Conservation (phyloP, 2,888 invertebrate genomes). For the Escarpia spicata region DNA sequence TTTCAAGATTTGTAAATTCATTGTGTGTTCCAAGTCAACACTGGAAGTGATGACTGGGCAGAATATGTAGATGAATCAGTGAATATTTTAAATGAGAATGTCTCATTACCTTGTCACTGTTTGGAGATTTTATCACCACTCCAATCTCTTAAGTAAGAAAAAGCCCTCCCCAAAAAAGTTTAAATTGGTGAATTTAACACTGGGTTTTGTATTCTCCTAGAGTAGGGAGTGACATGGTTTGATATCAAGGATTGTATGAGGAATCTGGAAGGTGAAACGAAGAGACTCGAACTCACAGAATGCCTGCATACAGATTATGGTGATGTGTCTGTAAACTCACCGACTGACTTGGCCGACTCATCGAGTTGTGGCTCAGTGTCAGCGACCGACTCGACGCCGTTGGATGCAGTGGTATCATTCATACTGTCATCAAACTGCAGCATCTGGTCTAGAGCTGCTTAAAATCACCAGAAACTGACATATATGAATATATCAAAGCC, state of each 20-base stretch:
- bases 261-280: background rate
- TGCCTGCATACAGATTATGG: background rate
- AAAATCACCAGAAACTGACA: background rate
- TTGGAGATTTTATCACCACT: too few relatives aligned
- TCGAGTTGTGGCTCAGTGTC: background rate
- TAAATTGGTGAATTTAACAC: too few relatives aligned
- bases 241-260: background rate
- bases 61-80: too few relatives aligned
- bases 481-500: background rate
- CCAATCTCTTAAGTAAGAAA: too few relatives aligned
- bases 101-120: too few relatives aligned
- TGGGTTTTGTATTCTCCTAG: too few relatives aligned
- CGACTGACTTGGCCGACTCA: background rate
- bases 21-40: too few relatives aligned
- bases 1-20: too few relatives aligned
- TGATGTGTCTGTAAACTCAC: background rate
- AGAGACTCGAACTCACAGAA: background rate
- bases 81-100: too few relatives aligned
- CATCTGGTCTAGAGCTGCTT: constrained; percentile 1
- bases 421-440: background rate
- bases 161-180: too few relatives aligned
- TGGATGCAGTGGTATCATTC: background rate
- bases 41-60: too few relatives aligned
- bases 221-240: background rate
- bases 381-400: background rate